Percentiles rank a stretch among this genome's conserved stretches.
phyloP scores from a whole-genome alignment of 2,888 invertebrate genomes.

The Bedellia somnulentella region DNA sequence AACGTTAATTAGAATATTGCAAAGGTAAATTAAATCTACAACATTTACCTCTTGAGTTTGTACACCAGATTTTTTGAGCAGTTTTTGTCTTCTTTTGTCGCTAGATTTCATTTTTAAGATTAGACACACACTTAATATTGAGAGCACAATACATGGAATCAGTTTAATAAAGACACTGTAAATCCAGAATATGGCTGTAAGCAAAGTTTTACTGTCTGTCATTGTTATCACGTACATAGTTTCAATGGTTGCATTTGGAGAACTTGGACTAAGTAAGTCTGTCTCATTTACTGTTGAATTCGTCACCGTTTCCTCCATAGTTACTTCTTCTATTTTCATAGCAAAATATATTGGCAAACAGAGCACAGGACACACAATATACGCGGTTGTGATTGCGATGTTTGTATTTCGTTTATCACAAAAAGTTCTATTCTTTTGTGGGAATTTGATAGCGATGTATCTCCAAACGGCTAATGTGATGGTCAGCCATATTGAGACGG shows the following conservation, averaged over 20 bases:
- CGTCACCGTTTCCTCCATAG: conserved; percentile 3
- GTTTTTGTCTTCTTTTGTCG: conserved; percentile 73
- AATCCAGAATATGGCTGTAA: conserved; percentile 83
- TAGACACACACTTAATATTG: conserved; percentile 75
- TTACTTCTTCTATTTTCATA: conserved; percentile 66
- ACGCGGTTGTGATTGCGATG: conserved; percentile 74
- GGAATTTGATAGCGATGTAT: conserved; percentile 84
- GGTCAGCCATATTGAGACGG: conserved; percentile 91
- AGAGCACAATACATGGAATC: conserved; percentile 86
- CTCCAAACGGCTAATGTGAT: conserved; percentile 92
- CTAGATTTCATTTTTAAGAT: conserved; percentile 80
- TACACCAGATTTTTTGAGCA: conserved; percentile 55
- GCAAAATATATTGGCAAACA: conserved; percentile 83
- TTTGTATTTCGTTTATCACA: conserved; percentile 80
- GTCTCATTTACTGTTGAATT: not conserved
- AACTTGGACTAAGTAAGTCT: conserved; percentile 6
- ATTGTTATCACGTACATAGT: conserved; percentile 68
- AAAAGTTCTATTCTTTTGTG: conserved; percentile 77
- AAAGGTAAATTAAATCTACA: no score
- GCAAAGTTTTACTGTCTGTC: conserved; percentile 64
- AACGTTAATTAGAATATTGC: no score
- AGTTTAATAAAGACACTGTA: conserved; percentile 92
- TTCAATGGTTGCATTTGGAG: conserved; percentile 22
- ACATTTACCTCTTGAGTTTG: conserved; percentile 42
- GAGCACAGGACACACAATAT: conserved; percentile 78